Percentiles rank a stretch among this genome's conserved stretches.
Evolutionary conservation across 1,140 invertebrate genomes (phyloP).

Genomic region (Caerostris darwini): DNA sequence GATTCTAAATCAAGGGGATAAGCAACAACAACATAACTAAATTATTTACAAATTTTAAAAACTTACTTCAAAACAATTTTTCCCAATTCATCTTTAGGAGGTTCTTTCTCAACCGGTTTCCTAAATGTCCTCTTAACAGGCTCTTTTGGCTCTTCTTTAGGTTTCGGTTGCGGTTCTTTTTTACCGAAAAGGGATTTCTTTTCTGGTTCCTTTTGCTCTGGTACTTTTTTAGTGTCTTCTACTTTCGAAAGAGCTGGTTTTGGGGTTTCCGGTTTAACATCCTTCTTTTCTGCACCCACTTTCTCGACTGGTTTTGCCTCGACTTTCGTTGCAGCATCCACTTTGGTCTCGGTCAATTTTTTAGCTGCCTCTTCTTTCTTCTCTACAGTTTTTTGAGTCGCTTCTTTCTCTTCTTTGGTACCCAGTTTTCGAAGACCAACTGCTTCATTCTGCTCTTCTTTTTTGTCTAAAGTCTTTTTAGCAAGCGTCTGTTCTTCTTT

Average conservation of each 20-base stretch:
- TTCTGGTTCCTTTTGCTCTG: not conserved
- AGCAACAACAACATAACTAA: too few relatives aligned
- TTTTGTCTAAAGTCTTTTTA: constrained; percentile 24
- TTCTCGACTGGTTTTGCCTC: constrained; percentile 13
- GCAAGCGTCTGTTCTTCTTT: constrained; percentile 56
- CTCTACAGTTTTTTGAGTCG: not conserved
- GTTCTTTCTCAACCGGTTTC: constrained; percentile 27
- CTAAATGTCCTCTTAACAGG: constrained; percentile 7
- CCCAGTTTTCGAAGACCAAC: not conserved
- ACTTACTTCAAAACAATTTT: constrained; percentile 74
- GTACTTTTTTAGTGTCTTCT: not conserved
- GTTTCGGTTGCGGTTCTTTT: constrained; percentile 16
- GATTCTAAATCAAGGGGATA: too few relatives aligned
- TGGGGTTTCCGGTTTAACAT: constrained; percentile 79
- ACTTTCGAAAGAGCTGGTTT: constrained; percentile 81
- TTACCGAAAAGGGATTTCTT: constrained; percentile 6
- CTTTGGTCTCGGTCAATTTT: constrained; percentile 11
- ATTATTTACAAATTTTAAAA: not conserved
- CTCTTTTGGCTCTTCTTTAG: not conserved
- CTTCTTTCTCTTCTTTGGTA: constrained; percentile 29
- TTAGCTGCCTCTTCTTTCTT: constrained; percentile 18
- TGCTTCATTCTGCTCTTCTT: constrained; percentile 58
- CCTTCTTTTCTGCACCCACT: not conserved
- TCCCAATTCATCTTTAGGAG: constrained; percentile 58
- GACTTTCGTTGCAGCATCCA: constrained; percentile 77